These are phyloP conservation scores for Drosophila varians DNA, from an alignment of 1,140 invertebrate genomes.

Conservation along the genomic window DNA sequence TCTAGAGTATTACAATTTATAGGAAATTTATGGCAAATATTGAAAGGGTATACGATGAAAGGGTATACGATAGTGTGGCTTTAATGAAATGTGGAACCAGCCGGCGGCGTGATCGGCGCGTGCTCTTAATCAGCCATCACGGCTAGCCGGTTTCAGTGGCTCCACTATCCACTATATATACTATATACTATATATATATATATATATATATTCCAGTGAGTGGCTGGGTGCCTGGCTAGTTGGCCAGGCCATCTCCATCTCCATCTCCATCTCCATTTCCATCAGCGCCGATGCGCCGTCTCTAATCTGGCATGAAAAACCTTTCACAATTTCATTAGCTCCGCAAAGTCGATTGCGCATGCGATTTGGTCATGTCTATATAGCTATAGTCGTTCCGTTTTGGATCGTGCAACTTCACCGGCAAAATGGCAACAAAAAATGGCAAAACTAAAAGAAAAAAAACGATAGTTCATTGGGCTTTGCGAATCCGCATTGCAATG, in stretches of 20 bases:
- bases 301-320: conserved; percentile 62
- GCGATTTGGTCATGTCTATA: conserved; percentile 45
- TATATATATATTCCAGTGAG: conserved; percentile 14
- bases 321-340: conserved; percentile 77
- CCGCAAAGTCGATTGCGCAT: conserved; percentile 48
- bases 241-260: conserved; percentile 54
- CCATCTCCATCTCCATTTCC: no score
- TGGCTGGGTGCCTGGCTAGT: background rate
- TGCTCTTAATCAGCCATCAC: conserved; percentile 34
- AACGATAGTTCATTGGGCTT: conserved; percentile 74
- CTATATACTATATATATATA: background rate
- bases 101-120: conserved; percentile 19
- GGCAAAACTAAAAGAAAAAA: background rate
- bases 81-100: background rate
- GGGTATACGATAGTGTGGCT: background rate
- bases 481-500: conserved; percentile 78
- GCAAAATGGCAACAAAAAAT: background rate
- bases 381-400: background rate
- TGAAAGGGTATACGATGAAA: background rate
- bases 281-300: conserved; percentile 14
- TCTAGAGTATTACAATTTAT: no score
- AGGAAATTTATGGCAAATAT: background rate
- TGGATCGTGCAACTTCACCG: conserved; percentile 49
- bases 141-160: conserved; percentile 33
- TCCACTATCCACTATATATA: background rate